These are phyloP conservation scores for Ecdyonurus torrentis DNA, from an alignment of 2,888 invertebrate species.

Conservation along the genomic window DNA sequence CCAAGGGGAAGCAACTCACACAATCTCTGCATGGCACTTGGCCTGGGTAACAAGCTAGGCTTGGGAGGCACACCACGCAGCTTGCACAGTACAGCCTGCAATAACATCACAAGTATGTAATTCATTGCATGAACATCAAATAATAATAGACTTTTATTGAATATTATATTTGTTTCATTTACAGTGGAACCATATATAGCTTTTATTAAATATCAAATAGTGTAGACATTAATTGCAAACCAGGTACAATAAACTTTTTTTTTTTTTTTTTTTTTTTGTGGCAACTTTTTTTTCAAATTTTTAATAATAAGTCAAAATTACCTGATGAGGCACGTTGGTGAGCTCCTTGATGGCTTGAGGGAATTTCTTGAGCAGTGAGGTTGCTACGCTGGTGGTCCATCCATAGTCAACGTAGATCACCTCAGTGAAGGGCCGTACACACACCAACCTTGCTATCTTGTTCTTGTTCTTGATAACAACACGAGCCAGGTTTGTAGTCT, in stretches of 20 bases:
- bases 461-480: background rate
- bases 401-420: background rate
- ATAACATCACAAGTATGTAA: background rate
- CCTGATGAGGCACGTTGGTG: background rate
- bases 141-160: background rate
- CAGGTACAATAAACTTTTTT: background rate
- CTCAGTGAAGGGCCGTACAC: too few species aligned
- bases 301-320: background rate
- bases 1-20: background rate
- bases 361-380: background rate
- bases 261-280: background rate
- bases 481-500: background rate
- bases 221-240: background rate
- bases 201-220: too few species aligned
- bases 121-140: background rate
- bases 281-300: background rate
- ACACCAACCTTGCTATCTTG: background rate
- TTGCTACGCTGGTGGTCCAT: background rate
- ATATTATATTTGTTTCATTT: too few species aligned
- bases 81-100: background rate
- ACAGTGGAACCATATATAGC: too few species aligned
- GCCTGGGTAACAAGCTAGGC: background rate
- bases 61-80: background rate
- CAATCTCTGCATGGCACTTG: background rate
- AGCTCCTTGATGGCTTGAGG: background rate